These are phyloP conservation scores for Cervus canadensis DNA, from an alignment of 2,113 vertebrate genomes.

Conservation along the genomic window DNA sequence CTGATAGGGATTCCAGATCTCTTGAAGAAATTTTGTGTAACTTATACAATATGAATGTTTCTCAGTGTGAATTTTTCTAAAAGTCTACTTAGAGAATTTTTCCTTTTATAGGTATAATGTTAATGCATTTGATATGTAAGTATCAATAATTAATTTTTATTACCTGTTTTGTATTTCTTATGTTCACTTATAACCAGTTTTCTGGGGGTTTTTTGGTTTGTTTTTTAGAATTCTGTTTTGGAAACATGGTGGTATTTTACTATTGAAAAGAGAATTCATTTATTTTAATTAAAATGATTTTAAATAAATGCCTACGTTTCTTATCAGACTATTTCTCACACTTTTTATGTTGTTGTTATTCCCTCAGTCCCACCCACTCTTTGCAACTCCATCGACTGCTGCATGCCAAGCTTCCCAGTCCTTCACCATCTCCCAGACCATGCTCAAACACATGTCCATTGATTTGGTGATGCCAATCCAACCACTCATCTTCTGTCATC, in stretches of 20 bases:
- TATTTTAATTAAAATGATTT: background rate
- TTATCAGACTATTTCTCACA: background rate
- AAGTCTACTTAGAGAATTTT: background rate
- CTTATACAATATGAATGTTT: background rate
- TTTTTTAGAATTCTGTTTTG: background rate
- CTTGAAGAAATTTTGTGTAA: background rate
- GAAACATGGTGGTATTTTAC: background rate
- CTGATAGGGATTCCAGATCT: background rate
- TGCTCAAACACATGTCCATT: background rate
- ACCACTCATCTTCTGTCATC: background rate
- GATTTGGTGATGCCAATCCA: background rate
- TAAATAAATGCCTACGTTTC: background rate
- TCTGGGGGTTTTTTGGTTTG: background rate
- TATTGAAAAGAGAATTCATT: background rate
- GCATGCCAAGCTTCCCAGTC: background rate
- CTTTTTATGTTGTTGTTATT: background rate
- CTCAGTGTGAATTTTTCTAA: background rate
- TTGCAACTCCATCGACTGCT: background rate
- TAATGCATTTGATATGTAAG: background rate
- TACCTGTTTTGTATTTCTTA: background rate
- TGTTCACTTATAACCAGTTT: background rate
- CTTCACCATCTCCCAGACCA: background rate
- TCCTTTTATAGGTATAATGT: background rate
- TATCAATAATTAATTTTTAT: background rate
- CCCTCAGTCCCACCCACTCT: fast-evolving